Evolutionary conservation across 2,888 invertebrate species (phyloP).

Genomic region (Cacoxenus indagator): DNA sequence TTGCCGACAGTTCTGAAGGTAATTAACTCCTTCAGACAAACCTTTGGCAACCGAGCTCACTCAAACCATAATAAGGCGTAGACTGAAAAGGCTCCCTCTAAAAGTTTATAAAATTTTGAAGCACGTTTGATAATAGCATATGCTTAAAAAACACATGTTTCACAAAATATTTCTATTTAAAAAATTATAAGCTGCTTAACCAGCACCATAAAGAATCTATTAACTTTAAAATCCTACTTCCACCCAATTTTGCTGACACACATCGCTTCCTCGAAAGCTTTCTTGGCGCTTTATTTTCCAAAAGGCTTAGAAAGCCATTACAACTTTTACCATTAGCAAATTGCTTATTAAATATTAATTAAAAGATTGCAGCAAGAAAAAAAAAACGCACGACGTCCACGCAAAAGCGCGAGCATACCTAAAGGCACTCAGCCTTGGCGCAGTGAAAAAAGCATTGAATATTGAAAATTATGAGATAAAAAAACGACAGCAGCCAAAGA

Average conservation of each 20-base stretch:
- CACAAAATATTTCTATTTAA: no score
- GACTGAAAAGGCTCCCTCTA: no score
- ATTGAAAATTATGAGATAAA: not conserved
- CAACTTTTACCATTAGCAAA: conserved; percentile 18
- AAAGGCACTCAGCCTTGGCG: not conserved
- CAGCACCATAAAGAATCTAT: not conserved
- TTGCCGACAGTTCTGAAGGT: no score
- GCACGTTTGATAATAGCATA: no score
- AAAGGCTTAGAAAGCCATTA: not conserved
- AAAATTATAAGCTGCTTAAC: not conserved
- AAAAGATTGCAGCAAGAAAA: not conserved
- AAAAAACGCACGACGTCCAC: not conserved
- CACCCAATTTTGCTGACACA: not conserved
- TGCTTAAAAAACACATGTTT: no score
- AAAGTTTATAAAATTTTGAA: no score
- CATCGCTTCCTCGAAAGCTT: not conserved
- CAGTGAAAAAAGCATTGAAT: not conserved
- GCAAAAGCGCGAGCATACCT: not conserved
- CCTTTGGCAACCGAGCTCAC: no score
- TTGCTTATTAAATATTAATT: conserved; percentile 24
- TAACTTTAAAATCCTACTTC: not conserved
- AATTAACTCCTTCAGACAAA: no score
- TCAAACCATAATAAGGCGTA: no score
- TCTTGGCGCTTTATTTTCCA: not conserved
- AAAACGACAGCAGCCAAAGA: not conserved